These are phyloP conservation scores for Craniophora ligustri DNA, from an alignment of 2,888 invertebrate species.

Conservation along the genomic window DNA sequence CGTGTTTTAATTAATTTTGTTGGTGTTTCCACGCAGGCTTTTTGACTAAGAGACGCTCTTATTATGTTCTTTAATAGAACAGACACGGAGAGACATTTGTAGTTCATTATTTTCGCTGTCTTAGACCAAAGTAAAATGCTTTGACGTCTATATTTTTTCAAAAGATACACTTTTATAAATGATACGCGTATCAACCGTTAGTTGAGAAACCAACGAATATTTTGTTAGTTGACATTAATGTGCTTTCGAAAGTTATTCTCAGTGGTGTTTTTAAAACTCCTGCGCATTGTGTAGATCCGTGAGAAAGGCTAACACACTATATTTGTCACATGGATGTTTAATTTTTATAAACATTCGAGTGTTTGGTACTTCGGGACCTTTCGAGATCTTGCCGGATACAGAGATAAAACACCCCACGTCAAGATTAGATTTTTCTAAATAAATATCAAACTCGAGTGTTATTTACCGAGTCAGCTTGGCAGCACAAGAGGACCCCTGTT, in stretches of 20 bases:
- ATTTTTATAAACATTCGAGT: slow-evolving; percentile 63
- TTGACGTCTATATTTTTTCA: slow-evolving; percentile 69
- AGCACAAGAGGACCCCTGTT: slow-evolving; percentile 75
- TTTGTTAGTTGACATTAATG: slow-evolving; percentile 49
- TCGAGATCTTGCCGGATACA: slow-evolving; percentile 74
- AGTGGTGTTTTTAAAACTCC: slow-evolving; percentile 18
- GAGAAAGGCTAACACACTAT: slow-evolving; percentile 74
- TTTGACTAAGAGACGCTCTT: slow-evolving; percentile 43
- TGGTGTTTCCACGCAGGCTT: slow-evolving; percentile 63
- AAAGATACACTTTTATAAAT: slow-evolving; percentile 70
- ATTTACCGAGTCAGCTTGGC: slow-evolving; percentile 71
- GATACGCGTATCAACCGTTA: slow-evolving; percentile 55
- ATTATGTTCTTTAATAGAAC: slow-evolving; percentile 67
- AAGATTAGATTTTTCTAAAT: slow-evolving; percentile 80
- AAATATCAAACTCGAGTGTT: slow-evolving; percentile 70
- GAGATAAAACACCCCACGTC: slow-evolving; percentile 77
- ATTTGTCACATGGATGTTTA: slow-evolving; percentile 64
- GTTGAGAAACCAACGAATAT: slow-evolving; percentile 45
- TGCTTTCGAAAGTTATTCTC: slow-evolving; percentile 37
- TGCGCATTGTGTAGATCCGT: slow-evolving; percentile 59
- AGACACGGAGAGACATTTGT: slow-evolving; percentile 73
- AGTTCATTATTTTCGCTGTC: slow-evolving; percentile 73
- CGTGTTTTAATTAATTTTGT: slow-evolving; percentile 79
- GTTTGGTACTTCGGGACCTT: slow-evolving; percentile 57
- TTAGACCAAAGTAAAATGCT: slow-evolving; percentile 69